Evolutionary conservation across 2,888 invertebrate genomes (phyloP).

Genomic region (Euclidia mi): DNA sequence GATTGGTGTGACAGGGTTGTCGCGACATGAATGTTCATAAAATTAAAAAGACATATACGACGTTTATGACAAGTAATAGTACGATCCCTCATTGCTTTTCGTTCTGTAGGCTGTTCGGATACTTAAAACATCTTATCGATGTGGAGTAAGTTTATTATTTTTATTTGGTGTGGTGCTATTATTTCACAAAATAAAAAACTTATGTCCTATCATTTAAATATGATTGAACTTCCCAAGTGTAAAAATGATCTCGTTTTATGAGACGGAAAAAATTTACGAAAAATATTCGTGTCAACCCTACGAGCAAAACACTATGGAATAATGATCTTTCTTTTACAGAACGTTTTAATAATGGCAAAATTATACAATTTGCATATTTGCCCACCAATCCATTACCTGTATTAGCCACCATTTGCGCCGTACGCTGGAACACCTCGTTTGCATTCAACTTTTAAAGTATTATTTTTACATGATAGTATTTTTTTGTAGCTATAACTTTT

Average conservation of each 20-base stretch:
- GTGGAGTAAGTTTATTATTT: too few relatives aligned
- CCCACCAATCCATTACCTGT: constrained; percentile 74
- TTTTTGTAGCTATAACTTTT: background rate
- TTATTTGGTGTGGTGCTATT: too few relatives aligned
- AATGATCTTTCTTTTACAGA: constrained; percentile 73
- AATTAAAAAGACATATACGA: too few relatives aligned
- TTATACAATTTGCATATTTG: constrained; percentile 79
- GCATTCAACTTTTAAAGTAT: constrained; percentile 29
- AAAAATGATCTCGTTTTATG: too few relatives aligned
- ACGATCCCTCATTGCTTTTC: too few relatives aligned
- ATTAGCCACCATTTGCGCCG: constrained; percentile 59
- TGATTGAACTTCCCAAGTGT: background rate
- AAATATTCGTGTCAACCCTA: constrained; percentile 60
- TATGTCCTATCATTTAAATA: background rate
- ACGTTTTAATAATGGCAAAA: constrained; percentile 78
- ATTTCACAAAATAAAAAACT: too few relatives aligned
- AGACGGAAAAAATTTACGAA: too few relatives aligned
- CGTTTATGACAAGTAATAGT: too few relatives aligned
- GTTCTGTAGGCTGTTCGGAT: too few relatives aligned
- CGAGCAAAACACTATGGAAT: constrained; percentile 55
- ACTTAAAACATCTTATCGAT: too few relatives aligned
- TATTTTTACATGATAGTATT: constrained; percentile 17
- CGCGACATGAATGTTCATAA: too few relatives aligned
- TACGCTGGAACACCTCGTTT: constrained; percentile 35
- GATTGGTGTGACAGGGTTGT: constrained; percentile 3